Evolutionary conservation across 2,797 vertebrate species (phyloP).

Genomic region (Leptoclinus maculatus): DNA sequence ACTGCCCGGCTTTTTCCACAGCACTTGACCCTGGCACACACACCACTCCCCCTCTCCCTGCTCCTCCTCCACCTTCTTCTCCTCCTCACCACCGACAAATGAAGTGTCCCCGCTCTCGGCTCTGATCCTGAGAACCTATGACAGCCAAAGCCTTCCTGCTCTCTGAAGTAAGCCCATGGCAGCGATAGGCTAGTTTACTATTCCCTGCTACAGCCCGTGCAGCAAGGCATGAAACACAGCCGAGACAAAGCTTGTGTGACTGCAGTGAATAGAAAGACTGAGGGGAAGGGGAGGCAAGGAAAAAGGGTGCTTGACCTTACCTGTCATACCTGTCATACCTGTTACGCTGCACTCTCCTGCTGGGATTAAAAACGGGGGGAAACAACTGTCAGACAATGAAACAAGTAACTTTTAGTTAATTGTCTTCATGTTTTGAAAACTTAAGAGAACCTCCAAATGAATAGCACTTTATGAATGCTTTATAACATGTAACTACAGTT

Average conservation of each 20-base stretch:
- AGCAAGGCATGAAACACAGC: constrained; percentile 50
- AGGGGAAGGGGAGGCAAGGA: constrained; percentile 42
- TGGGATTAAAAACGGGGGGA: background rate
- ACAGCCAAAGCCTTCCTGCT: constrained; percentile 73
- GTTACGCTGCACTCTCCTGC: background rate
- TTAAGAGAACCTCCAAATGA: background rate
- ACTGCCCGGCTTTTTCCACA: constrained; percentile 68
- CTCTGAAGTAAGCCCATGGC: constrained; percentile 72
- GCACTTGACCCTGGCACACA: constrained; percentile 73
- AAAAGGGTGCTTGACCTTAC: constrained; percentile 59
- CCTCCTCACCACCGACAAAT: constrained; percentile 69
- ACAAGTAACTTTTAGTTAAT: background rate
- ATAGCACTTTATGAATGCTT: background rate
- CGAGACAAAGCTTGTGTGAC: constrained; percentile 67
- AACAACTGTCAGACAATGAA: background rate
- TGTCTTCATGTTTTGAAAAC: background rate
- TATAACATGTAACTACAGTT: background rate
- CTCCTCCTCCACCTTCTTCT: constrained; percentile 42
- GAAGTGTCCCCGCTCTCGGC: constrained; percentile 73
- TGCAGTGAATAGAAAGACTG: constrained; percentile 48
- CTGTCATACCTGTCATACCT: constrained; percentile 41
- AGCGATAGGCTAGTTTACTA: constrained; percentile 67
- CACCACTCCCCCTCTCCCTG: background rate
- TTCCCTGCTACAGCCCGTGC: constrained; percentile 56
- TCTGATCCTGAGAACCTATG: constrained; percentile 76